phyloP scores from a whole-genome alignment of 2,888 invertebrate genomes.

The Encarsia formosa region DNA sequence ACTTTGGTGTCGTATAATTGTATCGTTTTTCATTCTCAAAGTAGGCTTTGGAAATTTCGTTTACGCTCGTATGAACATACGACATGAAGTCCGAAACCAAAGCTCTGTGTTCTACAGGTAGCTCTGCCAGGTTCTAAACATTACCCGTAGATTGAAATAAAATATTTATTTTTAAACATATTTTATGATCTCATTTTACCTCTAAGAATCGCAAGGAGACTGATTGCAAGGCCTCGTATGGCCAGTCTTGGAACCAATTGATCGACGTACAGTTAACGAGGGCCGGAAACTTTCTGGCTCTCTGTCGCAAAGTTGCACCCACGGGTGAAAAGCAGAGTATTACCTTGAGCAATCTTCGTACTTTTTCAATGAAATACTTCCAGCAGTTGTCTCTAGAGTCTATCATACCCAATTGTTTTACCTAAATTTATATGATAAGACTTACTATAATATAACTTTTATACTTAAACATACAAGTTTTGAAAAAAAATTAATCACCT shows the following conservation, averaged over 20 bases:
- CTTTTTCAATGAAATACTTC: constrained; percentile 90
- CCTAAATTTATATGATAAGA: constrained; percentile 48
- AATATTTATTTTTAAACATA: too few relatives aligned
- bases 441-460: too few relatives aligned
- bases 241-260: constrained; percentile 98
- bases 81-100: constrained; percentile 86
- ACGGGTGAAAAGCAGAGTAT: constrained; percentile 94
- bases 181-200: constrained; percentile 52
- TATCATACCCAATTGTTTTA: constrained; percentile 74
- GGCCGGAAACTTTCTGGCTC: constrained; percentile 91
- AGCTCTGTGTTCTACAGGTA: constrained; percentile 35
- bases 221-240: constrained; percentile 82
- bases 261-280: constrained; percentile 89
- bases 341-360: constrained; percentile 71
- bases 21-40: constrained; percentile 81
- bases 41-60: constrained; percentile 76
- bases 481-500: constrained; percentile 54
- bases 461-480: too few relatives aligned
- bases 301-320: constrained; percentile 78
- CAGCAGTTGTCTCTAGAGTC: constrained; percentile 92
- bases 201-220: constrained; percentile 82
- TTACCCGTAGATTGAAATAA: too few relatives aligned
- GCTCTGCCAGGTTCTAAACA: constrained; percentile 57
- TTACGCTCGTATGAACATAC: constrained; percentile 82
- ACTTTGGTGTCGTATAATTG: constrained; percentile 96